These are phyloP conservation scores for Lithosia quadra DNA, from an alignment of 2,888 invertebrate genomes.

Conservation along the genomic window DNA sequence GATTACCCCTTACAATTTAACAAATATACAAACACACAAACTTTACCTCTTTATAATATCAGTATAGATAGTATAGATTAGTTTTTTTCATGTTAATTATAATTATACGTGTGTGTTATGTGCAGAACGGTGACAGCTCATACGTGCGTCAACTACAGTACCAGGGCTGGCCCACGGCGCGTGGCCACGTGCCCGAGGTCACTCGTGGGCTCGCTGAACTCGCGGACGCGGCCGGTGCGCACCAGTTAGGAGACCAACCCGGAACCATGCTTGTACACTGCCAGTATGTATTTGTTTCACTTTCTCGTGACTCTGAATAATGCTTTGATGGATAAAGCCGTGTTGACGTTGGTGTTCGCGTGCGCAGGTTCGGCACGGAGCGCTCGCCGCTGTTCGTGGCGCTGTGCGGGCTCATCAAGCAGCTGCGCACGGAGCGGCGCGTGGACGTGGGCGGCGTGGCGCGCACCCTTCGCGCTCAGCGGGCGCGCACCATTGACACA, in stretches of 20 bases:
- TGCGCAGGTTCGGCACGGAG: slow-evolving; percentile 89
- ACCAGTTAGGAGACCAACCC: slow-evolving; percentile 67
- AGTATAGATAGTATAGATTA: too few species aligned
- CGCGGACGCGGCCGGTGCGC: slow-evolving; percentile 90
- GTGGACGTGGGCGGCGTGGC: slow-evolving; percentile 95
- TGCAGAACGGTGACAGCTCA: slow-evolving; percentile 90
- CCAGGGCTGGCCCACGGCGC: slow-evolving; percentile 96
- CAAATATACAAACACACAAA: too few species aligned
- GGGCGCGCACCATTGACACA: slow-evolving; percentile 94
- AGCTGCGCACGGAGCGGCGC: slow-evolving; percentile 93
- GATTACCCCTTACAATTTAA: too few species aligned
- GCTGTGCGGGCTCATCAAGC: slow-evolving; percentile 94
- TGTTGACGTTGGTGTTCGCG: background rate
- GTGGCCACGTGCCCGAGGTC: slow-evolving; percentile 95
- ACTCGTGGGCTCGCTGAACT: slow-evolving; percentile 95
- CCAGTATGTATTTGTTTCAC: slow-evolving; percentile 82
- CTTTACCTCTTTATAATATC: too few species aligned
- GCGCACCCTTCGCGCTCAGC: slow-evolving; percentile 94
- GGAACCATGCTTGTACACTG: slow-evolving; percentile 94
- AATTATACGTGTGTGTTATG: background rate
- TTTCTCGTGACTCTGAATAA: background rate
- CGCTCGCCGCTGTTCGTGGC: slow-evolving; percentile 96
- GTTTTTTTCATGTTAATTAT: too few species aligned
- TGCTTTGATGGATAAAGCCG: background rate
- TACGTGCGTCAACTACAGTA: slow-evolving; percentile 95